Percentiles rank a stretch among this genome's conserved stretches.
Evolutionary conservation across 2,888 invertebrate genomes (phyloP).

Genomic region (Nipponacmea schrenckii): DNA sequence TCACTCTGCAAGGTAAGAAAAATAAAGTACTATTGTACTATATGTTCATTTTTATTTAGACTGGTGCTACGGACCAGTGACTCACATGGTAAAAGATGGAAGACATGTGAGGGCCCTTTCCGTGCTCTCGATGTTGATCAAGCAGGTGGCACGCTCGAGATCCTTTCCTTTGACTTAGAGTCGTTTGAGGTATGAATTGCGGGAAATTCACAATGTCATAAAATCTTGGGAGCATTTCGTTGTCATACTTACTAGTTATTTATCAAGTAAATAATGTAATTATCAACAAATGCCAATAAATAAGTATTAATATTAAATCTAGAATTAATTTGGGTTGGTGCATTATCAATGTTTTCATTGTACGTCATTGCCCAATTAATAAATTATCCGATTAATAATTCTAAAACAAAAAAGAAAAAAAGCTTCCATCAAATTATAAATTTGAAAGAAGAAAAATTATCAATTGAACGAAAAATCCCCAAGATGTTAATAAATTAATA

Average conservation of each 20-base stretch:
- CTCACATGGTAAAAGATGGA: background rate
- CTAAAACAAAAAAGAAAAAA: background rate
- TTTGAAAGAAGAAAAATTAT: background rate
- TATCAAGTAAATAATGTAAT: no score
- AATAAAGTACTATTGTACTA: background rate
- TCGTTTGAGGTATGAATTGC: slow-evolving; percentile 2
- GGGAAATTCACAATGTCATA: slow-evolving; percentile 7
- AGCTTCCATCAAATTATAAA: background rate
- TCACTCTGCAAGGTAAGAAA: background rate
- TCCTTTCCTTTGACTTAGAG: background rate
- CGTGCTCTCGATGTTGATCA: no score
- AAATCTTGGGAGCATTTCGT: slow-evolving; percentile 5
- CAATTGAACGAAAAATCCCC: no score
- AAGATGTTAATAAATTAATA: no score
- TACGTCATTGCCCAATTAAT: background rate
- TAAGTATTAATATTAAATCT: no score
- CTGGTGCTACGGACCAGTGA: background rate
- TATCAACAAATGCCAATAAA: no score
- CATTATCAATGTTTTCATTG: no score
- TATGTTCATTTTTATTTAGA: background rate
- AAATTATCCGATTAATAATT: background rate
- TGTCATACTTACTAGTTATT: background rate
- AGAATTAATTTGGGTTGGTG: no score
- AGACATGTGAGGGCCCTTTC: no score
- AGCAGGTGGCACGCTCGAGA: background rate